Percentiles rank a stretch among this genome's conserved stretches.
phyloP scores from a whole-genome alignment of 2,113 vertebrate species.

The Crotalus helleri region DNA sequence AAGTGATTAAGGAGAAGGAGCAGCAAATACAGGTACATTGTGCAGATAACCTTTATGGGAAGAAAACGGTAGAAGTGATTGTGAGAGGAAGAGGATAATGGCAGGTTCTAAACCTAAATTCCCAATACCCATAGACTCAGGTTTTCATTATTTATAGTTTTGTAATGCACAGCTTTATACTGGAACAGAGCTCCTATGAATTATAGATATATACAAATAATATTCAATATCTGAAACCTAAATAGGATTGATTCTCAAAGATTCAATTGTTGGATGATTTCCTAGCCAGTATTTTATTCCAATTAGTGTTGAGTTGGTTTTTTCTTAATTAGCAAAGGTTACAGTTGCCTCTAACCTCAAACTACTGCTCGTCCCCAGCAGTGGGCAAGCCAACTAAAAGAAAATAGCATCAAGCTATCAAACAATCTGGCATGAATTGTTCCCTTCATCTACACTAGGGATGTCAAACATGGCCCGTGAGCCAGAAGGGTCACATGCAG shows the following conservation, averaged over 20 bases:
- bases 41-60: not conserved
- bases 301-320: constrained; percentile 1
- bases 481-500: no score
- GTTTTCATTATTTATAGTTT: not conserved
- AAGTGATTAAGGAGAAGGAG: not conserved
- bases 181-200: not conserved
- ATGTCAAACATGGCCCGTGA: no score
- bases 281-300: not conserved
- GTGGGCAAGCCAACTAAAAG: not conserved
- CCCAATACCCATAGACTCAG: not conserved
- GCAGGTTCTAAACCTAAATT: not conserved
- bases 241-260: not conserved
- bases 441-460: not conserved
- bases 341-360: not conserved
- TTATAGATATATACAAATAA: not conserved
- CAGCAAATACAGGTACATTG: not conserved
- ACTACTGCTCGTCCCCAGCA: not conserved
- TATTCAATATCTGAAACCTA: not conserved
- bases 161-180: not conserved
- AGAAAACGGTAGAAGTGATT: not conserved
- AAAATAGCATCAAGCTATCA: not conserved
- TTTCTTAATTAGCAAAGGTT: constrained; percentile 9
- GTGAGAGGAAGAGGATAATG: not conserved
- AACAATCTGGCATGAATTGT: not conserved
- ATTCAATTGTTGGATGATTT: not conserved